These are phyloP conservation scores for Chlamydotis undulata DNA, from an alignment of 2,113 vertebrate genomes.

Conservation along the genomic window DNA sequence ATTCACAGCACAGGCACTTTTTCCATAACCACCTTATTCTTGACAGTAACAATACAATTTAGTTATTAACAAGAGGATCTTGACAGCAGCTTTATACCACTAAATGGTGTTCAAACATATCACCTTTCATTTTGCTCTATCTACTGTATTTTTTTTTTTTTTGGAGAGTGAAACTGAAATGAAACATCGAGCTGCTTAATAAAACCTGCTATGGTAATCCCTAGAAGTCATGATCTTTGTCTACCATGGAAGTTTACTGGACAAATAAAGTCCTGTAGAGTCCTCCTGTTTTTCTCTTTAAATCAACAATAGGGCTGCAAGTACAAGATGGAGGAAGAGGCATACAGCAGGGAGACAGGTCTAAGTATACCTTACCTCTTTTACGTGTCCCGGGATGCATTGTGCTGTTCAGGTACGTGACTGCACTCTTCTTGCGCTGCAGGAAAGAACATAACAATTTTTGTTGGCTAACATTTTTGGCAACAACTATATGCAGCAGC, in stretches of 20 bases:
- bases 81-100: conserved; percentile 21
- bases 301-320: background rate
- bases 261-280: background rate
- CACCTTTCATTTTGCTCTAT: background rate
- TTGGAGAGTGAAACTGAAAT: background rate
- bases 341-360: background rate
- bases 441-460: conserved; percentile 40
- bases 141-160: background rate
- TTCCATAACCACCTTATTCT: background rate
- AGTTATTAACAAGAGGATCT: conserved; percentile 8
- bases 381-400: conserved; percentile 95
- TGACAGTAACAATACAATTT: background rate
- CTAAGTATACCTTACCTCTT: conserved; percentile 85
- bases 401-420: conserved; percentile 98
- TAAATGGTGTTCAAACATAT: background rate
- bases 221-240: background rate
- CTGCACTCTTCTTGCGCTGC: conserved; percentile 97
- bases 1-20: conserved; percentile 12
- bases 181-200: background rate
- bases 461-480: background rate
- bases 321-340: background rate
- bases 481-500: background rate
- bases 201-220: background rate
- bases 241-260: background rate
- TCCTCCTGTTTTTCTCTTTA: background rate